Percentiles rank a stretch among this genome's conserved stretches.
These are phyloP conservation scores for Rostratula benghalensis DNA, from an alignment of 2,113 vertebrate species.

Conservation along the genomic window DNA sequence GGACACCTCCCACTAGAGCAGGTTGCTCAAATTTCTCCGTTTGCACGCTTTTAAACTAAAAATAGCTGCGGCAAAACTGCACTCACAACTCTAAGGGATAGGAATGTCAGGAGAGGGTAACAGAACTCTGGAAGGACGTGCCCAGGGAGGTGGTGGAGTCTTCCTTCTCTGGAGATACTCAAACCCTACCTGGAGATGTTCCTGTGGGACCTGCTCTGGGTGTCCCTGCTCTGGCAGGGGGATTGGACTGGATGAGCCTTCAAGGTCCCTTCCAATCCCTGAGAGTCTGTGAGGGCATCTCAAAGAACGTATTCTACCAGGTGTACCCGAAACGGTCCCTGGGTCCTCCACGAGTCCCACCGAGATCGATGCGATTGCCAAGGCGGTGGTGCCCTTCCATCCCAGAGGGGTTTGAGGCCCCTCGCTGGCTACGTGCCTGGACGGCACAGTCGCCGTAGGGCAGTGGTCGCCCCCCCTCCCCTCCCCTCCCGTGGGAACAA, in stretches of 20 bases:
- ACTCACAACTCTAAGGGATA: not conserved
- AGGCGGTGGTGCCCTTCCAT: accelerated
- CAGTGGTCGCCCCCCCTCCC: not conserved
- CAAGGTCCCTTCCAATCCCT: too few species aligned
- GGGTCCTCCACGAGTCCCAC: not conserved
- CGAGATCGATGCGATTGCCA: not conserved
- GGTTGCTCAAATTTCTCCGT: too few species aligned
- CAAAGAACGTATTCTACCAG: accelerated
- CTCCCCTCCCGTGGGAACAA: not conserved
- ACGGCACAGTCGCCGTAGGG: accelerated
- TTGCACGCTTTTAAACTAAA: not conserved
- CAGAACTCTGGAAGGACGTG: too few species aligned
- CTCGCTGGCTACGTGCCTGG: not conserved
- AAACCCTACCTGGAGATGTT: too few species aligned
- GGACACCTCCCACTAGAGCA: too few species aligned
- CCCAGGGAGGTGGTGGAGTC: too few species aligned
- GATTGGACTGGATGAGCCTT: too few species aligned
- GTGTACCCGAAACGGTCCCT: accelerated
- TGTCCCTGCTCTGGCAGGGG: too few species aligned
- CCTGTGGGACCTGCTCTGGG: too few species aligned
- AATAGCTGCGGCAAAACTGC: accelerated
- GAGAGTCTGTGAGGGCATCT: too few species aligned
- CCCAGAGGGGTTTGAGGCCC: not conserved
- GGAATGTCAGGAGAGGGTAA: not conserved
- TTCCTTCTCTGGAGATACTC: too few species aligned